These are phyloP conservation scores for Athetis lepigone DNA, from an alignment of 2,888 invertebrate genomes.

Conservation along the genomic window DNA sequence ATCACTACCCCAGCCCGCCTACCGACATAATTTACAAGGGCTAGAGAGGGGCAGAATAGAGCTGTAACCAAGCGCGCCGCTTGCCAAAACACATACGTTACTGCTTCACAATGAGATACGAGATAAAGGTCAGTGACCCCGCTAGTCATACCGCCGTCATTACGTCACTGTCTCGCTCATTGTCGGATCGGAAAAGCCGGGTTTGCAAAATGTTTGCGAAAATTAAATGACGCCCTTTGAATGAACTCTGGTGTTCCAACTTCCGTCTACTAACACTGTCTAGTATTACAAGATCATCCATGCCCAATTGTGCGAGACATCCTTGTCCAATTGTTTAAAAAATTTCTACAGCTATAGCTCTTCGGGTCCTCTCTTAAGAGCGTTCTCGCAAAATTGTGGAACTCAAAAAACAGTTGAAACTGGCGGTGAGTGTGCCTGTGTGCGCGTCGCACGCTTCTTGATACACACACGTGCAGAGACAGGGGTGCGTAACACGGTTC, in stretches of 20 bases:
- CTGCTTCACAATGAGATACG: slow-evolving; percentile 60
- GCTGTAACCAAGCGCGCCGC: slow-evolving; percentile 58
- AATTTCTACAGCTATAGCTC: too few species aligned
- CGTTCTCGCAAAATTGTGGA: too few species aligned
- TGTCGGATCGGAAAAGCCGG: slow-evolving; percentile 55
- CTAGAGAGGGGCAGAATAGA: slow-evolving; percentile 60
- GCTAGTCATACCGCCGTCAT: slow-evolving; percentile 34
- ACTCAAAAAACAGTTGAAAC: too few species aligned
- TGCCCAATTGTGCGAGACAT: too few species aligned
- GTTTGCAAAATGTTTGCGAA: slow-evolving; percentile 12
- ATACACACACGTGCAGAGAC: too few species aligned
- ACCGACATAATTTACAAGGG: slow-evolving; percentile 67
- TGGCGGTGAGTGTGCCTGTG: too few species aligned
- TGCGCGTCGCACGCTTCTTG: too few species aligned
- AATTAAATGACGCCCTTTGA: background rate
- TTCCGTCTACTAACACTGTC: too few species aligned
- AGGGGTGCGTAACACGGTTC: too few species aligned
- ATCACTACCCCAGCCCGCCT: slow-evolving; percentile 45
- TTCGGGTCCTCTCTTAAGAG: too few species aligned
- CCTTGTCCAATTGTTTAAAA: too few species aligned
- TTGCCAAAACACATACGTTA: slow-evolving; percentile 70
- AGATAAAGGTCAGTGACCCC: slow-evolving; percentile 58
- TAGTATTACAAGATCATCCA: background rate
- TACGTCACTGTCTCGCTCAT: slow-evolving; percentile 57
- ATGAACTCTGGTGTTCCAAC: background rate